Conservation (phyloP, 64 coral and sea anemone genomes). For the Pocillopora damicornis region DNA sequence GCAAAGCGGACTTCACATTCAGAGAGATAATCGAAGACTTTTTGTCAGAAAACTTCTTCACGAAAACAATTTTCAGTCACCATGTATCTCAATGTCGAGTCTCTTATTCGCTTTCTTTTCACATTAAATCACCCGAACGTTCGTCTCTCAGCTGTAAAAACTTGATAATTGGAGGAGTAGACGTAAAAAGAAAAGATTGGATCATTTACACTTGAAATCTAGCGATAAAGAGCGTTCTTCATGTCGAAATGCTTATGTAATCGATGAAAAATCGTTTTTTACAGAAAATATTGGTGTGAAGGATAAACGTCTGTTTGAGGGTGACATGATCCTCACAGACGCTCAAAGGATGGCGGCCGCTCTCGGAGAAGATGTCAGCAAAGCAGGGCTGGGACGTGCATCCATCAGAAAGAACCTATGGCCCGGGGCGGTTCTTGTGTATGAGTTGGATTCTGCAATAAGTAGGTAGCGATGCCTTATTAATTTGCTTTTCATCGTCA, state of each 20-base stretch:
- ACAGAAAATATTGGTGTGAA: constrained; percentile 25
- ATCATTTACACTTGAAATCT: too few relatives aligned
- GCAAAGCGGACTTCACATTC: too few relatives aligned
- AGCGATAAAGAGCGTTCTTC: too few relatives aligned
- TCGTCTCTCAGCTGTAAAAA: too few relatives aligned
- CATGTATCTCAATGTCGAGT: too few relatives aligned
- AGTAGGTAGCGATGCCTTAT: background rate
- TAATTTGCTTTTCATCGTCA: background rate
- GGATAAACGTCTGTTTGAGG: constrained; percentile 5
- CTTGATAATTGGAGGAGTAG: too few relatives aligned
- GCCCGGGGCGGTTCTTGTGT: constrained; percentile 27
- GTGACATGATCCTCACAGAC: constrained; percentile 23
- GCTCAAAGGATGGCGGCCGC: constrained; percentile 18
- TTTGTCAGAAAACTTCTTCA: too few relatives aligned
- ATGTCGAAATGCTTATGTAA: background rate
- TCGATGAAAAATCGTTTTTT: background rate
- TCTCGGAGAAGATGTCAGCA: constrained; percentile 24
- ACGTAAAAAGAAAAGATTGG: too few relatives aligned
- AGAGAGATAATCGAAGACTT: too few relatives aligned
- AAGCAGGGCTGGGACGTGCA: constrained; percentile 7
- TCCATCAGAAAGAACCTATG: constrained; percentile 18
- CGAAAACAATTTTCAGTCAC: too few relatives aligned
- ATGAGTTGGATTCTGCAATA: constrained; percentile 21
- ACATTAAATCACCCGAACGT: too few relatives aligned
- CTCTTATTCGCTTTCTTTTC: too few relatives aligned